phyloP scores from a whole-genome alignment of 2,113 vertebrate genomes.

The Leiothrix lutea region DNA sequence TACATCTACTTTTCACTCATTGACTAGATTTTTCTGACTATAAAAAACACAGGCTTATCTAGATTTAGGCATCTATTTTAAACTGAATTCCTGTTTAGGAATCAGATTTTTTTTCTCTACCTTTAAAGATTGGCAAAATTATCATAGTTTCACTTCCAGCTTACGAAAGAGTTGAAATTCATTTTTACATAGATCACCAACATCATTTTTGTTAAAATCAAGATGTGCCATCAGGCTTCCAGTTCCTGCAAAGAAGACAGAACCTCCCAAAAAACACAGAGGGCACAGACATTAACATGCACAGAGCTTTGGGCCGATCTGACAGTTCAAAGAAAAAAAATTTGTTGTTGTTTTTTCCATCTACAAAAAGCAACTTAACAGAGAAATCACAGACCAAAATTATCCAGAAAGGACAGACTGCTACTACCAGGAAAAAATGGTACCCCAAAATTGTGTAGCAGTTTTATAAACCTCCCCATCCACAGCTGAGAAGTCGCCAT shows the following conservation, averaged over 20 bases:
- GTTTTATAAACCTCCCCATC: neutral
- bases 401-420: neutral
- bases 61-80: neutral
- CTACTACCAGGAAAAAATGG: neutral
- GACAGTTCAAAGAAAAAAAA: neutral
- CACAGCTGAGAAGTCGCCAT: neutral
- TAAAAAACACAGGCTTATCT: neutral
- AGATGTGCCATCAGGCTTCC: neutral
- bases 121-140: neutral
- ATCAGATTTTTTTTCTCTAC: neutral
- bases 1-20: neutral
- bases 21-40: neutral
- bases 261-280: neutral
- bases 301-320: neutral
- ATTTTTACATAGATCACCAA: neutral
- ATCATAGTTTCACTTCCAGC: neutral
- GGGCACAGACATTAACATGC: neutral
- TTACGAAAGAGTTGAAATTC: neutral
- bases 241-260: neutral
- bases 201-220: neutral
- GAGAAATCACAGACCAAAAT: neutral
- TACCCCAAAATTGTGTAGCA: neutral
- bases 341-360: neutral
- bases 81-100: neutral
- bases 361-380: neutral